These are phyloP conservation scores for Hofmannophila pseudospretella DNA, from an alignment of 2,888 invertebrate genomes.

Conservation along the genomic window DNA sequence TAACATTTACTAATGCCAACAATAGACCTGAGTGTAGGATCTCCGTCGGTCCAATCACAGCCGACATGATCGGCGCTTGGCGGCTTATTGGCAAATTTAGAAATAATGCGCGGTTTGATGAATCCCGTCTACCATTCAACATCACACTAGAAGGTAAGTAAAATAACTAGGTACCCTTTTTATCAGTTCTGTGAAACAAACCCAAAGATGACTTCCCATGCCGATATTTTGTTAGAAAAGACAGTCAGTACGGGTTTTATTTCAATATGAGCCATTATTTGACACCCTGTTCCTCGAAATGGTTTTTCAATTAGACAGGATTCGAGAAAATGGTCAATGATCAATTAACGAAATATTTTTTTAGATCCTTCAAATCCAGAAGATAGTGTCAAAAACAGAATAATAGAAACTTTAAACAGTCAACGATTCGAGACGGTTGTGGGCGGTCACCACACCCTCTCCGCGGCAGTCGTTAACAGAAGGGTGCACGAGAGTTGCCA, in stretches of 20 bases:
- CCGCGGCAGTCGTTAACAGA: background rate
- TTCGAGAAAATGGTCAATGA: too few relatives aligned
- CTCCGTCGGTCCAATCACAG: slow-evolving; percentile 26
- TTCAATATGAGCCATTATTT: too few relatives aligned
- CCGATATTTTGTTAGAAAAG: too few relatives aligned
- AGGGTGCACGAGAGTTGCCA: slow-evolving; percentile 35
- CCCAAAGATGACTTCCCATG: too few relatives aligned
- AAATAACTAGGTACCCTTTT: too few relatives aligned
- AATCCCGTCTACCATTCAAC: slow-evolving; percentile 23
- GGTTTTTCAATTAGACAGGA: too few relatives aligned
- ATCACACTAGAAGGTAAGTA: slow-evolving; percentile 34
- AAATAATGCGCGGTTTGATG: slow-evolving; percentile 23
- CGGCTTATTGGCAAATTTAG: slow-evolving; percentile 36
- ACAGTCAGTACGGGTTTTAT: too few relatives aligned
- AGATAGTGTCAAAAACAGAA: slow-evolving; percentile 24
- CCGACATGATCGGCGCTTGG: slow-evolving; percentile 33
- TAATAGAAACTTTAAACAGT: slow-evolving; percentile 15
- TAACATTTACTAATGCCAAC: slow-evolving; percentile 17
- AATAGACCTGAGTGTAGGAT: slow-evolving; percentile 20
- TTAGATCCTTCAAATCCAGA: slow-evolving; percentile 32
- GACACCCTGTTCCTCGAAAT: too few relatives aligned
- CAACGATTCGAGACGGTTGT: slow-evolving; percentile 19
- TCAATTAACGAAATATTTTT: slow-evolving; percentile 17
- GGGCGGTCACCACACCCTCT: slow-evolving; percentile 7
- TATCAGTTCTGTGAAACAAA: too few relatives aligned